Evolutionary conservation across 2,797 vertebrate genomes (phyloP).

Genomic region (Podarcis lilfordi): DNA sequence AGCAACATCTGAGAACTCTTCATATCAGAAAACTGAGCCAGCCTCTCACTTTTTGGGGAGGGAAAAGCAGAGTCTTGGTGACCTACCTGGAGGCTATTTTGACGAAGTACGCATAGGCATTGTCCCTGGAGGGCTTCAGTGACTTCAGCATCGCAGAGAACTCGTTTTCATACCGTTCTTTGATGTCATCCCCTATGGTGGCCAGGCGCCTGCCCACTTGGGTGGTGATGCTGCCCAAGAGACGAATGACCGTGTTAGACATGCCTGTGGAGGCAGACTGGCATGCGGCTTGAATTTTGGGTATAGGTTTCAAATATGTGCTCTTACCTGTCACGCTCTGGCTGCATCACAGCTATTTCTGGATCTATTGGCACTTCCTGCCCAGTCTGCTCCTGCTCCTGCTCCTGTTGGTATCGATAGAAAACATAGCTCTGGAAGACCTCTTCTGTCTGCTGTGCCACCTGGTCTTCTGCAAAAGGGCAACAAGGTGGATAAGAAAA

Average conservation of each 20-base stretch:
- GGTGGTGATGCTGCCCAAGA: constrained; percentile 58
- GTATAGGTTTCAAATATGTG: fast-evolving
- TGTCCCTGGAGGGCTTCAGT: constrained; percentile 74
- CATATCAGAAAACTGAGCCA: not conserved
- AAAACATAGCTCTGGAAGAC: constrained; percentile 81
- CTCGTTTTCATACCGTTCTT: constrained; percentile 74
- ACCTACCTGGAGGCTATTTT: constrained; percentile 80
- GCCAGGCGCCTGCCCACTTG: constrained; percentile 80
- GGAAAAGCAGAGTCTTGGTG: fast-evolving
- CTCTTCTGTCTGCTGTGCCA: constrained; percentile 74
- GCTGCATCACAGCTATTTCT: constrained; percentile 73
- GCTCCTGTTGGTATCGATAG: constrained; percentile 77
- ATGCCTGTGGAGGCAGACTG: not conserved
- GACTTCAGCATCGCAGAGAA: constrained; percentile 75
- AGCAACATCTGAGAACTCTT: not conserved
- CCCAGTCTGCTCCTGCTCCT: constrained; percentile 70
- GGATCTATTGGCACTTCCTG: constrained; percentile 65
- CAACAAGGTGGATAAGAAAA: not conserved
- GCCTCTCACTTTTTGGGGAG: not conserved
- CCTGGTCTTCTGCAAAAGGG: constrained; percentile 72
- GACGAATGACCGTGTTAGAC: fast-evolving
- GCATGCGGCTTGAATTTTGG: fast-evolving
- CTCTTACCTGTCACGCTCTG: constrained; percentile 72
- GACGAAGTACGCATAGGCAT: constrained; percentile 77
- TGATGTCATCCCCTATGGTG: constrained; percentile 81